These are phyloP conservation scores for Rhagoletis zephyria DNA, from an alignment of 1,140 invertebrate species.

Conservation along the genomic window DNA sequence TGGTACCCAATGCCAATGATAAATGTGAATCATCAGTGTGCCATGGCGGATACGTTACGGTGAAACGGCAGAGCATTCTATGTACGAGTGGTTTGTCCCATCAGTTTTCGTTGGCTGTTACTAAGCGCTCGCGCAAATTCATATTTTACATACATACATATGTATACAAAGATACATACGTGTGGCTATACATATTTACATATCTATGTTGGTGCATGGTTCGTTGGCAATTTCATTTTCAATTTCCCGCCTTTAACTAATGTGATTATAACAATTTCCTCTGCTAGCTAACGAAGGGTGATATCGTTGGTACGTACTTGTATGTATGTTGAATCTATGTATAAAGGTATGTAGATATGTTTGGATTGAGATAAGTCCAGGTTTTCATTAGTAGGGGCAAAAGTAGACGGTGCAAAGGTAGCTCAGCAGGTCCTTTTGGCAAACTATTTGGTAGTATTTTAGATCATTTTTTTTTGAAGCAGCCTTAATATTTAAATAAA, in stretches of 20 bases:
- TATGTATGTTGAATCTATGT: not conserved
- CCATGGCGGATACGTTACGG: not conserved
- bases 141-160: too few species aligned
- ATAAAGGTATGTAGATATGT: not conserved
- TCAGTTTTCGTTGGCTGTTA: not conserved
- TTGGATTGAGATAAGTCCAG: not conserved
- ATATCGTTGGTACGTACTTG: too few species aligned
- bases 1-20: not conserved
- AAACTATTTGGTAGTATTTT: too few species aligned
- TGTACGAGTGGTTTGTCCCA: too few species aligned
- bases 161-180: too few species aligned
- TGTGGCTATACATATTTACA: not conserved
- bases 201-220: slow-evolving; percentile 1
- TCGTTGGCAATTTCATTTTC: slow-evolving; percentile 51
- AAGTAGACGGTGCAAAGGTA: not conserved
- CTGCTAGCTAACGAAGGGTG: not conserved
- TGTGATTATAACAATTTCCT: slow-evolving; percentile 52
- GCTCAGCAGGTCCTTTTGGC: not conserved
- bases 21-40: not conserved
- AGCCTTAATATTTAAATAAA: too few species aligned
- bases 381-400: not conserved
- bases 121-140: not conserved
- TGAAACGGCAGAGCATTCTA: not conserved
- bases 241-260: slow-evolving; percentile 53
- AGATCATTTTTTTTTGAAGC: too few species aligned